Conservation (phyloP, 2,797 vertebrate genomes). For the Serranus cabrilla region DNA sequence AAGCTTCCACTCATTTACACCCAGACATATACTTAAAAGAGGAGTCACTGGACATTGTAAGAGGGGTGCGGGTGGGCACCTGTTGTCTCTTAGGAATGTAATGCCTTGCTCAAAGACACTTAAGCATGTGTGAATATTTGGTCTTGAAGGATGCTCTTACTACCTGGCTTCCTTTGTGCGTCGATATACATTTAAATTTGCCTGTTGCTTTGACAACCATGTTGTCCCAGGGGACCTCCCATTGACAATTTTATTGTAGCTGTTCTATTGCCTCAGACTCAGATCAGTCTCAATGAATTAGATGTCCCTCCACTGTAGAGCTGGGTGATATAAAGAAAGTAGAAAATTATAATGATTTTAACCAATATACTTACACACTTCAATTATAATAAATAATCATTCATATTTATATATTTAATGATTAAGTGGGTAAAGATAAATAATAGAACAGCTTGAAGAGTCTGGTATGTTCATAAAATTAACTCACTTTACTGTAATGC, state of each 20-base stretch:
- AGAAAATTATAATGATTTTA: too few relatives aligned
- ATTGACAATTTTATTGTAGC: not conserved
- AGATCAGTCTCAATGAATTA: not conserved
- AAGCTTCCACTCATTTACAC: too few relatives aligned
- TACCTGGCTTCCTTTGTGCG: not conserved
- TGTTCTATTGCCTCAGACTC: not conserved
- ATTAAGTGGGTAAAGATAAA: too few relatives aligned
- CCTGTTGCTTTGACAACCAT: not conserved
- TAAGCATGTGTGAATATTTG: not conserved
- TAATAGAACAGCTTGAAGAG: too few relatives aligned
- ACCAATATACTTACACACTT: too few relatives aligned
- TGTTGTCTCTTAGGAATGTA: slow-evolving; percentile 1
- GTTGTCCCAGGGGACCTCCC: not conserved
- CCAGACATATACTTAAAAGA: too few relatives aligned
- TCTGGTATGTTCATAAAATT: too few relatives aligned
- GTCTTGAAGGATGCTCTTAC: not conserved
- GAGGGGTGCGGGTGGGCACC: slow-evolving; percentile 8
- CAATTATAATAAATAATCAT: too few relatives aligned
- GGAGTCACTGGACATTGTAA: too few relatives aligned
- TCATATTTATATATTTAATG: too few relatives aligned
- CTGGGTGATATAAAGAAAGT: too few relatives aligned
- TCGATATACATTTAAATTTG: not conserved
- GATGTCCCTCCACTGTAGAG: not conserved
- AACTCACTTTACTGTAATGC: too few relatives aligned
- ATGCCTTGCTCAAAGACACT: slow-evolving; percentile 11